Conservation (phyloP, 2,797 vertebrate species). For the Malurus splendens region DNA sequence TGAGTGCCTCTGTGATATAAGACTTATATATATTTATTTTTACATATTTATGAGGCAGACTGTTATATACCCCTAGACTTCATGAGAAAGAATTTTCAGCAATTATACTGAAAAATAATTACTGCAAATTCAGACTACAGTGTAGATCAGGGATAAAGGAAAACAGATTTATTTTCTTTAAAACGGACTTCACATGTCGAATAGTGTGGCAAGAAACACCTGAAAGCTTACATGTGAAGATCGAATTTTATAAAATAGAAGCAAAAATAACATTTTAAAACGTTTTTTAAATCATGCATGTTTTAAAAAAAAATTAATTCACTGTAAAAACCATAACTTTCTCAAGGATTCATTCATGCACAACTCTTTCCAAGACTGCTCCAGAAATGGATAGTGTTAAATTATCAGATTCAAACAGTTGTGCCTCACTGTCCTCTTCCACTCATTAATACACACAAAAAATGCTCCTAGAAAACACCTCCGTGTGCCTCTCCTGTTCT, state of each 20-base stretch:
- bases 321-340: slow-evolving; percentile 25
- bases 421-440: background rate
- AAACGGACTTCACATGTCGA: background rate
- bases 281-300: slow-evolving; percentile 3
- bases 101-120: slow-evolving; percentile 52
- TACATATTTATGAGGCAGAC: slow-evolving; percentile 58
- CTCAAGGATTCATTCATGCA: slow-evolving; percentile 20
- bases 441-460: background rate
- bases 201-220: background rate
- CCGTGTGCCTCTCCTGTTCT: background rate
- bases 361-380: slow-evolving; percentile 19
- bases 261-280: slow-evolving; percentile 14
- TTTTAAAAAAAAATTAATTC: slow-evolving; percentile 11
- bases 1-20: slow-evolving; percentile 83
- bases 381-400: slow-evolving; percentile 28
- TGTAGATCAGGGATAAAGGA: slow-evolving; percentile 8
- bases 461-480: background rate
- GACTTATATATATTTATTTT: slow-evolving; percentile 72
- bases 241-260: background rate
- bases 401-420: slow-evolving; percentile 8
- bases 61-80: slow-evolving; percentile 29
- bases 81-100: slow-evolving; percentile 46
- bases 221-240: background rate
- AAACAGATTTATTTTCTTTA: slow-evolving; percentile 5
- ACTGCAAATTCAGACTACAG: background rate